Evolutionary conservation across 64 coral and sea anemone genomes (phyloP).

Genomic region (Catalaphyllia jardinei): DNA sequence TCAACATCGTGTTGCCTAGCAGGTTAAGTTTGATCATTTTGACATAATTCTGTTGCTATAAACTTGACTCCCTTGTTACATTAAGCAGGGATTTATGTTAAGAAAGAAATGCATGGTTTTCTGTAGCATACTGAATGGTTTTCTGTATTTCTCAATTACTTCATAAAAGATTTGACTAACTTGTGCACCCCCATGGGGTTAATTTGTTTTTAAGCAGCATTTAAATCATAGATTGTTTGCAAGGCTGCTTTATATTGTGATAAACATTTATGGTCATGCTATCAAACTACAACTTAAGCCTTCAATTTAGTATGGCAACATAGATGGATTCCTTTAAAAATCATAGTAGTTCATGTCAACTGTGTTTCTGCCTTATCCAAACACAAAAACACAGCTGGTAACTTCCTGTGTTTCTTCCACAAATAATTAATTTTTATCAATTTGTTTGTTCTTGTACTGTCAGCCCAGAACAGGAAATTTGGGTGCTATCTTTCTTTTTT

Average conservation of each 20-base stretch:
- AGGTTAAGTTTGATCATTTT: background rate
- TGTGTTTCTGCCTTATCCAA: background rate
- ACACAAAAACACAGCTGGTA: background rate
- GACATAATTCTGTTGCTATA: background rate
- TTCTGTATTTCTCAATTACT: background rate
- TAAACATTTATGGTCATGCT: background rate
- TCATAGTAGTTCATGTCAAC: background rate
- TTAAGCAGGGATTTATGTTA: background rate
- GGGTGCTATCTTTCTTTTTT: background rate
- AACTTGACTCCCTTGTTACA: background rate
- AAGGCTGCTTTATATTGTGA: background rate
- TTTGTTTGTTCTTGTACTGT: background rate
- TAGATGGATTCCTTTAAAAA: background rate
- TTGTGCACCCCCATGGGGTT: background rate
- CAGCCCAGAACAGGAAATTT: background rate
- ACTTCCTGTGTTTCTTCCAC: conserved; percentile 18
- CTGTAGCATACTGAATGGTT: background rate
- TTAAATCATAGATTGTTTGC: background rate
- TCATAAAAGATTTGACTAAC: background rate
- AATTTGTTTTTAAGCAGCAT: conserved; percentile 1
- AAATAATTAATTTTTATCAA: background rate
- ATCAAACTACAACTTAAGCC: background rate
- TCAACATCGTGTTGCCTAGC: background rate
- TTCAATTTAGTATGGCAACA: background rate
- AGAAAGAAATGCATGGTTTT: background rate